These are phyloP conservation scores for Brachionus sp. DNA, from an alignment of 1,140 invertebrate species.

Conservation along the genomic window DNA sequence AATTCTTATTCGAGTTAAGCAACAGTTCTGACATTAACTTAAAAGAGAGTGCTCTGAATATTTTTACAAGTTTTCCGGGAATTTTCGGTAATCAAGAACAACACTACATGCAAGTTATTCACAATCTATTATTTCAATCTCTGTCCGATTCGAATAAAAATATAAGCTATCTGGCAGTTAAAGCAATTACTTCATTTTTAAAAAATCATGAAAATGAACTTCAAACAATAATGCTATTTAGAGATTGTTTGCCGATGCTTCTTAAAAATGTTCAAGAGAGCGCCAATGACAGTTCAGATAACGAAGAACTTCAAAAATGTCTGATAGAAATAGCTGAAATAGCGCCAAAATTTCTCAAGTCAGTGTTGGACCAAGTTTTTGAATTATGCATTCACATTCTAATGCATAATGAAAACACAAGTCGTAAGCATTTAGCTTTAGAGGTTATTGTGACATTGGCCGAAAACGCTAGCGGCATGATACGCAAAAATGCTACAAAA, in stretches of 20 bases:
- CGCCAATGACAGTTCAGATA: constrained; percentile 62
- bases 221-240: neutral
- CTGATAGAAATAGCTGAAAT: constrained; percentile 88
- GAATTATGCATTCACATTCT: constrained; percentile 68
- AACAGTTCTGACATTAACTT: constrained; percentile 73
- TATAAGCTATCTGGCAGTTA: constrained; percentile 41
- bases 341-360: constrained; percentile 82
- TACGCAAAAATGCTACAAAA: constrained; percentile 76
- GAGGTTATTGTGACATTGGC: constrained; percentile 90
- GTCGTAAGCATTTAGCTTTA: constrained; percentile 73
- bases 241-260: constrained; percentile 44
- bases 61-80: constrained; percentile 89
- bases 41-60: constrained; percentile 87
- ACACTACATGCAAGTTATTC: constrained; percentile 85
- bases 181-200: constrained; percentile 28
- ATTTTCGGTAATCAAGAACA: constrained; percentile 92
- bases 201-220: constrained; percentile 44
- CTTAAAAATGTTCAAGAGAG: constrained; percentile 34
- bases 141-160: constrained; percentile 69
- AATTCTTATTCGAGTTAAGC: constrained; percentile 91
- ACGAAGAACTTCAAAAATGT: constrained; percentile 82
- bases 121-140: constrained; percentile 82
- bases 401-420: constrained; percentile 11
- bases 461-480: constrained; percentile 90
- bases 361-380: constrained; percentile 79